Evolutionary conservation across 2,888 invertebrate genomes (phyloP), one percentile per base, ranked within the genome.

Genomic region (Ophion ventricosus): DNA sequence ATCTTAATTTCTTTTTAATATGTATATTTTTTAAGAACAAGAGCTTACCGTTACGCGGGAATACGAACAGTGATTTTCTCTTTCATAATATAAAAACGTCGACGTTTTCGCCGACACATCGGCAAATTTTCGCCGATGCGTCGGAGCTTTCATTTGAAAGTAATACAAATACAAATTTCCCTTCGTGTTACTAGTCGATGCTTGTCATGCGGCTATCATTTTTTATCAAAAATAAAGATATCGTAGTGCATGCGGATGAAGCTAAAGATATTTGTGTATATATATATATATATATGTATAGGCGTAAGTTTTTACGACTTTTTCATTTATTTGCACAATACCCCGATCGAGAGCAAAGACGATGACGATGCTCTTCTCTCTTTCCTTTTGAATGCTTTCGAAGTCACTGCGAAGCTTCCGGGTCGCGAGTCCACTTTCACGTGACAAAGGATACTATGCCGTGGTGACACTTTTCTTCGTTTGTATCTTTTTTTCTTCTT

Each of bases 371-470:
- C 29, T 72, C 57, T 54, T 66, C 64, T 67, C 29, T 61, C 23
- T 54, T 29, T 54, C 56, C 17, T 63, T 25, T 29, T 73, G 54
- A 63, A 76, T 76, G 69, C 69, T 59, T 73, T 66, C 66, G 54
- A 64, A 70, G 63, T 29, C 35, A 40, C 70, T 59, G 78, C 29
- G 54, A 56, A 80, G 84, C 73, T 84, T 84, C 84, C 84, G 84
- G 84, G 80, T 84, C 84, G 77, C 59, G 64, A 72, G 79, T 73
- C 80, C 77, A 84, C 84, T 84, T 84, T 84, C 84, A 80, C 84
- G 80, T 78, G 67, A 84, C 84, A 77, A 84, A 84, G 77, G 74
- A 80, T 69, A 84, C 72, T 67, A 66, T 57, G 67, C 43, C 63
- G 35, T 35, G 63, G 69, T 67, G 76, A 77, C 77, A 80, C 77